Percentiles rank a stretch among this genome's conserved stretches.
Evolutionary conservation across 2,888 invertebrate genomes (phyloP).

Genomic region (Escarpia spicata): DNA sequence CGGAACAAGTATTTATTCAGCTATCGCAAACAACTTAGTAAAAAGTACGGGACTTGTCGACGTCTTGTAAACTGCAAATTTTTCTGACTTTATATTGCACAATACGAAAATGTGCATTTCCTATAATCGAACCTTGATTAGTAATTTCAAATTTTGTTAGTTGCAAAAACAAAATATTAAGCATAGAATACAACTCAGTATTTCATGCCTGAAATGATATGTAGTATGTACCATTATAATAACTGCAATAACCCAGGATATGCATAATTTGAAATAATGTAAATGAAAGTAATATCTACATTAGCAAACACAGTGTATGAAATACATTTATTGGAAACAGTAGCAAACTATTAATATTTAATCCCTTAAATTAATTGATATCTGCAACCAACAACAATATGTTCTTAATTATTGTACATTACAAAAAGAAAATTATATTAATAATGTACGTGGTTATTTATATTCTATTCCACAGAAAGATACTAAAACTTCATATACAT

Average conservation of each 20-base stretch:
- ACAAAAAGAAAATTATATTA: too few relatives aligned
- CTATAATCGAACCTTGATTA: neutral
- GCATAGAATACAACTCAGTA: too few relatives aligned
- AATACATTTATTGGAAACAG: neutral
- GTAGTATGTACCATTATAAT: too few relatives aligned
- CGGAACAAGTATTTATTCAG: neutral
- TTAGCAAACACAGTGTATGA: neutral
- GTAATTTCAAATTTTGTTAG: neutral
- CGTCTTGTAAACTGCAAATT: neutral
- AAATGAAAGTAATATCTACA: too few relatives aligned
- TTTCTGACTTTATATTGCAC: neutral
- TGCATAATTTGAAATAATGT: too few relatives aligned
- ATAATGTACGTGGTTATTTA: too few relatives aligned
- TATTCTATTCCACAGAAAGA: too few relatives aligned
- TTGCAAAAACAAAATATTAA: too few relatives aligned
- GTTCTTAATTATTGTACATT: too few relatives aligned
- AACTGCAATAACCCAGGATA: too few relatives aligned
- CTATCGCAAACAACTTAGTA: neutral
- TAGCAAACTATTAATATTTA: neutral
- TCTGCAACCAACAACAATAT: neutral
- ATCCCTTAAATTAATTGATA: neutral
- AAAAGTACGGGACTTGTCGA: neutral
- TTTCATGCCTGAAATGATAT: too few relatives aligned
- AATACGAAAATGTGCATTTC: neutral
- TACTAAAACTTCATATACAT: too few relatives aligned